Base-by-base conservation (phyloP, 2,113 vertebrate genomes). In the Corynorhinus townsendii region DNA sequence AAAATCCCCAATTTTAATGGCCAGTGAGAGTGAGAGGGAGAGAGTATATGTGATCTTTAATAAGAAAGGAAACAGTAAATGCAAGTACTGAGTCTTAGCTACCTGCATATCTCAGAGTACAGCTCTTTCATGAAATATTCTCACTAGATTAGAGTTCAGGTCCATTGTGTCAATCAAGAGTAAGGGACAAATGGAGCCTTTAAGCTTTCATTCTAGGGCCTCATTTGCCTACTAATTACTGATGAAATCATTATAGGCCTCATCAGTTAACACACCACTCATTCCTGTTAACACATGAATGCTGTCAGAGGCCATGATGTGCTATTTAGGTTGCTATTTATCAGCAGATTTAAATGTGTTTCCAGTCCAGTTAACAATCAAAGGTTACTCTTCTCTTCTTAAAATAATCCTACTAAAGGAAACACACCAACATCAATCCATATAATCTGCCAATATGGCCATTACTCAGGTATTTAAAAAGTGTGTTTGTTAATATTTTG, bases 211-310 rank as follows among this genome's bases (percentile, higher is more conserved):
- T 89, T 15, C 11, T 3, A 54, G n/a, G 47, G n/a, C 54, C 56
- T 97, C 90, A 94, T 89, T 91, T 96, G 76, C 59, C 45, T 96
- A 85, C 93, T 97, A 96, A 93, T 96, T 93, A 92, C 92, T 90
- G 71, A 93, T 77, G 75, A 93, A 91, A 90, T 95, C 80, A 90
- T 93, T 80, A 54, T 24, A 47, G 24, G 45, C 9, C 40, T 80
- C 80, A 68, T 91, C 75, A 86, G 92, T 93, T 93, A 96, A 87
- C 84, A 90, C 30, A 91, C 45, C 20, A 75, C 86, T 94, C 75
- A 93, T 75, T 95, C 88, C 62, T 89, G 89, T 94, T 90, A 96
- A 84, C 84, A 87, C 64, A 43, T 59, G 95, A 96, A 81, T 38
- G 84, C 90, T 93, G 80, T 90, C 93, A 90, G 80, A 94, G 84